These are phyloP conservation scores for Drosophila tani DNA, from an alignment of 1,140 invertebrate species.

Conservation along the genomic window DNA sequence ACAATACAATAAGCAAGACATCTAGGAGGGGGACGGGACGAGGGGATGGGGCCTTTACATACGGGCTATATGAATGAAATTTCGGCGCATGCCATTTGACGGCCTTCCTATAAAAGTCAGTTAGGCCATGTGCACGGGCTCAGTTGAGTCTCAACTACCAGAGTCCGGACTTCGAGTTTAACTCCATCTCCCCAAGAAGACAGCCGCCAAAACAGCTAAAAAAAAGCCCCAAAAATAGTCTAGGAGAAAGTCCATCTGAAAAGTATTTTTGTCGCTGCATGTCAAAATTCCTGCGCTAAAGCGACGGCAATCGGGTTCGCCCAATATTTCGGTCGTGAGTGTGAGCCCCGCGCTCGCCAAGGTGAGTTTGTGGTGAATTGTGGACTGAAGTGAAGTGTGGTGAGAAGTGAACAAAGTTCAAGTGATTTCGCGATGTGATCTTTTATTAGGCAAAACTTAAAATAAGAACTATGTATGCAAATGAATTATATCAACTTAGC, in stretches of 20 bases:
- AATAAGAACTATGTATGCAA: too few relatives aligned
- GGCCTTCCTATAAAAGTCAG: conserved; percentile 81
- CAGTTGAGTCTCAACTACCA: conserved; percentile 79
- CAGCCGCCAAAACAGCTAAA: conserved; percentile 13
- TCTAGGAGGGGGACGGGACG: conserved; percentile 20
- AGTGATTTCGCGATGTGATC: neutral
- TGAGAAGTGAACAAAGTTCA: neutral
- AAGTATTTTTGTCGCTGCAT: conserved; percentile 11
- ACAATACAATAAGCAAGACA: conserved; percentile 83
- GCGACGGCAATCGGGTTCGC: conserved; percentile 48
- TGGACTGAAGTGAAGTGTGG: conserved; percentile 6
- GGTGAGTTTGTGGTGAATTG: conserved; percentile 37
- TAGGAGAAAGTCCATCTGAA: conserved; percentile 5
- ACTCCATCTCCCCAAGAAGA: conserved; percentile 35
- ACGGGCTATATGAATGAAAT: conserved; percentile 63
- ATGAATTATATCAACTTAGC: too few relatives aligned
- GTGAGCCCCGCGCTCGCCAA: conserved; percentile 57
- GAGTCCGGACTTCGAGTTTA: conserved; percentile 71
- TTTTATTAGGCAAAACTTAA: neutral
- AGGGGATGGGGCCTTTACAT: conserved; percentile 48
- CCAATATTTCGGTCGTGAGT: conserved; percentile 48
- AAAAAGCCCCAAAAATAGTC: conserved; percentile 21
- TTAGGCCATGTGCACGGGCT: conserved; percentile 76
- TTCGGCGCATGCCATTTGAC: conserved; percentile 80
- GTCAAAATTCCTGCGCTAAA: conserved; percentile 25